phyloP scores from a whole-genome alignment of 2,797 vertebrate genomes.

The Lagorchestes hirsutus region DNA sequence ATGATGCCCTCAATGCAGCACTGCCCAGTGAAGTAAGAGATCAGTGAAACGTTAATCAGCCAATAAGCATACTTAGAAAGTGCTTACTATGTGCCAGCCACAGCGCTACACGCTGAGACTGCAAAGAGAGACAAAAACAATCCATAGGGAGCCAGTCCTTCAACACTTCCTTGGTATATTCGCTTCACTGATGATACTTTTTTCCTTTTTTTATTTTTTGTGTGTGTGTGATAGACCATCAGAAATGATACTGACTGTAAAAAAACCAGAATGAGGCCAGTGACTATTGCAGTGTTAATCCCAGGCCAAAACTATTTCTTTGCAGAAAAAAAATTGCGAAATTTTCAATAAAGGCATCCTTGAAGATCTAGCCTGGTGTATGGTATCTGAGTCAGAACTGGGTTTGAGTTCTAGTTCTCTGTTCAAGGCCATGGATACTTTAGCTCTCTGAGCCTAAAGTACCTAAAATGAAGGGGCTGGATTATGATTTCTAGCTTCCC shows the following conservation, averaged over 20 bases:
- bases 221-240: not conserved
- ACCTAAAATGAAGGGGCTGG: not conserved
- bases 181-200: not conserved
- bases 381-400: not conserved
- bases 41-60: not conserved
- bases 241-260: not conserved
- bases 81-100: not conserved
- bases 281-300: not conserved
- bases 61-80: not conserved
- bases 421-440: not conserved
- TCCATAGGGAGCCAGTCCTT: conserved; percentile 9
- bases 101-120: not conserved
- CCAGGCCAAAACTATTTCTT: not conserved
- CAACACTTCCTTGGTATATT: not conserved
- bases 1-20: not conserved
- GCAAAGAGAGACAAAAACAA: not conserved
- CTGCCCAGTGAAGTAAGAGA: not conserved
- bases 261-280: not conserved
- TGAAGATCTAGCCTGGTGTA: not conserved
- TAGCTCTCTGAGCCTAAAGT: not conserved
- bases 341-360: not conserved
- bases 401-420: not conserved
- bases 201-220: not conserved
- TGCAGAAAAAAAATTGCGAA: not conserved
- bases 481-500: not conserved